phyloP scores from a whole-genome alignment of 1,140 invertebrate species.

The Nebria ingens region DNA sequence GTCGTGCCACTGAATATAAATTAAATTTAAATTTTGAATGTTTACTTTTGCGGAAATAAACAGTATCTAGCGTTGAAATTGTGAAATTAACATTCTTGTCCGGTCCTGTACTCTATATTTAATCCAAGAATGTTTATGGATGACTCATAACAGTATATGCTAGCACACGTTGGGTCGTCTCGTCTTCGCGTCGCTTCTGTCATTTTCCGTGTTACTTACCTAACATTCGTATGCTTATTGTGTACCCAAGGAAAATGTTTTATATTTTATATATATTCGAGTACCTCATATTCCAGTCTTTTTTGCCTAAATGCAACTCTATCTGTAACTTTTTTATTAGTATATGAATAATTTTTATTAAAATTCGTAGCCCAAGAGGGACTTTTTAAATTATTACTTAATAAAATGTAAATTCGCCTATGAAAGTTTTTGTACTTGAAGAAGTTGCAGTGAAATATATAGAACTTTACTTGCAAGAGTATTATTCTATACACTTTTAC shows the following conservation, averaged over 20 bases:
- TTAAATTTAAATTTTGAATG: background rate
- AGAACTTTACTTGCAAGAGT: too few relatives aligned
- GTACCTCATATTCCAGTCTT: too few relatives aligned
- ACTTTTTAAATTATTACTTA: background rate
- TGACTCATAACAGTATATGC: background rate
- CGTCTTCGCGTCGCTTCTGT: background rate
- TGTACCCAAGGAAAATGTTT: background rate
- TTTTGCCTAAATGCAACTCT: too few relatives aligned
- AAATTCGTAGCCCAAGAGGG: background rate
- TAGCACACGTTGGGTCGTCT: background rate
- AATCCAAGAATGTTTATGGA: background rate
- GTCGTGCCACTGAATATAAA: background rate
- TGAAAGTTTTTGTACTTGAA: too few relatives aligned
- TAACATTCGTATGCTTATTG: background rate
- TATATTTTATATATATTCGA: too few relatives aligned
- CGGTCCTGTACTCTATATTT: background rate
- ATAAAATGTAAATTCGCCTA: conserved; percentile 1
- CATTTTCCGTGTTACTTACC: background rate
- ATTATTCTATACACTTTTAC: too few relatives aligned
- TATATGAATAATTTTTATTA: background rate
- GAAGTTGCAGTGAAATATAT: background rate
- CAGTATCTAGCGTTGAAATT: background rate
- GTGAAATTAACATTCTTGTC: background rate
- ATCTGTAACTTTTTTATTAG: background rate
- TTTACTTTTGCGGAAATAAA: background rate